phyloP scores from a whole-genome alignment of 2,797 vertebrate species.

The Acrossocheilus wenchowensis region DNA sequence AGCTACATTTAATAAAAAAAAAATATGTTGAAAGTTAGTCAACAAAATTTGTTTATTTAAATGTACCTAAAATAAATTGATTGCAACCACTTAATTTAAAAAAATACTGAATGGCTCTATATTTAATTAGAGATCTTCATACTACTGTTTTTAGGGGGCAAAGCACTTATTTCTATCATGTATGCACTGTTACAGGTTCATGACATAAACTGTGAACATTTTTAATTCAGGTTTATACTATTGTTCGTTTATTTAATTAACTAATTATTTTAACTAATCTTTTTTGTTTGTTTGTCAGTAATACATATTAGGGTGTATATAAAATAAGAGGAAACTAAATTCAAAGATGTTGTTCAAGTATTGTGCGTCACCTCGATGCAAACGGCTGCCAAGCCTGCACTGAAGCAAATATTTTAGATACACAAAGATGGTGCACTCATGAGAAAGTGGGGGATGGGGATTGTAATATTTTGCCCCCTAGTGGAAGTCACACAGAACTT shows the following conservation, averaged over 20 bases:
- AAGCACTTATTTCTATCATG: neutral
- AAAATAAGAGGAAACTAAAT: neutral
- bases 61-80: too few relatives aligned
- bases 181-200: neutral
- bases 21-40: too few relatives aligned
- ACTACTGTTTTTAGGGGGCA: neutral
- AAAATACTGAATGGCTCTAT: neutral
- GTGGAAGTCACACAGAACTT: too few relatives aligned
- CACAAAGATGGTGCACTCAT: too few relatives aligned
- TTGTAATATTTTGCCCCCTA: too few relatives aligned
- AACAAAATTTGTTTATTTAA: too few relatives aligned
- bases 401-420: neutral
- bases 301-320: neutral
- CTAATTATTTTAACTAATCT: too few relatives aligned
- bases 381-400: too few relatives aligned
- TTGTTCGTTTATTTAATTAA: neutral
- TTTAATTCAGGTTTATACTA: neutral
- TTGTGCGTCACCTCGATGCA: neutral
- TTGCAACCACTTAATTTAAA: too few relatives aligned
- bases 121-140: neutral
- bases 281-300: too few relatives aligned
- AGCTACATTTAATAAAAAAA: too few relatives aligned
- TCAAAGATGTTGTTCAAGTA: neutral
- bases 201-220: neutral
- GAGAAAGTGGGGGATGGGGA: neutral